phyloP scores from a whole-genome alignment of 2,888 invertebrate genomes.

The Stegophylla sp. region DNA sequence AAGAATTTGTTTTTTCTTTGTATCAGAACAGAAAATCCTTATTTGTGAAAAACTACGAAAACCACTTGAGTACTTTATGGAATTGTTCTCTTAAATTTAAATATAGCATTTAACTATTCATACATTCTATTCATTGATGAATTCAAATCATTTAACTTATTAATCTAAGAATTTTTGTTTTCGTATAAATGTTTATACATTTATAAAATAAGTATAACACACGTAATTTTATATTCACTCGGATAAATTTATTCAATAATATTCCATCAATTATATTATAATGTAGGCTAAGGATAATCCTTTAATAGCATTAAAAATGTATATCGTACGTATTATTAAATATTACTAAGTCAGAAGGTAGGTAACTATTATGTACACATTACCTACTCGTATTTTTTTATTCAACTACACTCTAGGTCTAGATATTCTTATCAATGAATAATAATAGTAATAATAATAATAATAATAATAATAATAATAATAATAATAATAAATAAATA shows the following conservation, averaged over 20 bases:
- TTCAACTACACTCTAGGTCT: constrained; percentile 2
- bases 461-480: constrained; percentile 5
- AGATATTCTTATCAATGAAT: constrained; percentile 5
- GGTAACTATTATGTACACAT: constrained; percentile 43
- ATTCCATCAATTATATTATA: constrained; percentile 29
- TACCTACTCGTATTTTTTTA: constrained; percentile 11
- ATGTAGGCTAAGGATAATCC: constrained; percentile 7
- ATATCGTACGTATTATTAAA: no score
- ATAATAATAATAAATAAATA: no score
- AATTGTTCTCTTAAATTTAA: no score
- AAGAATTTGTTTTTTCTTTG: no score
- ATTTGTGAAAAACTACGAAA: no score
- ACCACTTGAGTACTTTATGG: no score
- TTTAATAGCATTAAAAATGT: constrained; percentile 32
- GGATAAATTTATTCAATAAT: constrained; percentile 42
- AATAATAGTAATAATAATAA: constrained; percentile 1
- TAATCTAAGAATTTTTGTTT: no score
- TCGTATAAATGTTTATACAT: no score
- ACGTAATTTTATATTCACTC: constrained; percentile 26
- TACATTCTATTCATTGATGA: no score
- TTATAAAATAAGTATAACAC: not conserved
- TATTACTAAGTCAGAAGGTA: constrained; percentile 32
- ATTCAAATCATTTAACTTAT: no score
- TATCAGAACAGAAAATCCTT: no score
- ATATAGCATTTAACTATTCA: no score